Evolutionary conservation across 1,140 invertebrate genomes (phyloP).

Genomic region (Diuraphis noxia): DNA sequence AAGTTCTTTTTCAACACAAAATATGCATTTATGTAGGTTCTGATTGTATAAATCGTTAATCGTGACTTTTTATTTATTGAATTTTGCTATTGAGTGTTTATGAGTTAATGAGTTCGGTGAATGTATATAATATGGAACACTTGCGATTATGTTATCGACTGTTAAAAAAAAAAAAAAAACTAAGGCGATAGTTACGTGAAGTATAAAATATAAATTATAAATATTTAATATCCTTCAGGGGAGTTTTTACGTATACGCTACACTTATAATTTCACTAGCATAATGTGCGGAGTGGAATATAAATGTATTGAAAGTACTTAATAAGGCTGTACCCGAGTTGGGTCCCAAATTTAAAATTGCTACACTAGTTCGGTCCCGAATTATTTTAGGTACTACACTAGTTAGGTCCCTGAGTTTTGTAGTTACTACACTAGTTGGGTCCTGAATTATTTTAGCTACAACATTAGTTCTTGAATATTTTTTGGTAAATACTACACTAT

Average conservation of each 20-base stretch:
- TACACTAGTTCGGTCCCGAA: too few species aligned
- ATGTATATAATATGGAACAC: neutral
- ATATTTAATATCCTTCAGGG: neutral
- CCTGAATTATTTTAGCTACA: too few species aligned
- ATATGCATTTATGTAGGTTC: neutral
- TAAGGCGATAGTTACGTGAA: neutral
- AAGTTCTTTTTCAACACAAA: neutral
- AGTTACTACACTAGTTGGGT: too few species aligned
- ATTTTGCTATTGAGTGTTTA: neutral
- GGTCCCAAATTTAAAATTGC: too few species aligned
- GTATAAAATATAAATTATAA: neutral
- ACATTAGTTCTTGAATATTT: too few species aligned
- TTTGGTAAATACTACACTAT: too few species aligned
- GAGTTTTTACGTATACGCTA: neutral
- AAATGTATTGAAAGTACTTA: too few species aligned
- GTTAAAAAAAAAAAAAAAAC: neutral
- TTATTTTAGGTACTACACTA: too few species aligned
- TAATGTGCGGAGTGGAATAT: too few species aligned
- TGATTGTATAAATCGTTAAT: neutral
- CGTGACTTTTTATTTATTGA: conserved; percentile 11
- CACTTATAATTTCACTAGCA: neutral
- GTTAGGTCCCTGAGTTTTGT: too few species aligned
- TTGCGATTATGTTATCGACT: neutral
- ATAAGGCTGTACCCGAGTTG: too few species aligned
- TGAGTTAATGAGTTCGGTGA: neutral